These are phyloP conservation scores for Chelonus formosanus DNA, from an alignment of 2,888 invertebrate genomes.

Conservation along the genomic window DNA sequence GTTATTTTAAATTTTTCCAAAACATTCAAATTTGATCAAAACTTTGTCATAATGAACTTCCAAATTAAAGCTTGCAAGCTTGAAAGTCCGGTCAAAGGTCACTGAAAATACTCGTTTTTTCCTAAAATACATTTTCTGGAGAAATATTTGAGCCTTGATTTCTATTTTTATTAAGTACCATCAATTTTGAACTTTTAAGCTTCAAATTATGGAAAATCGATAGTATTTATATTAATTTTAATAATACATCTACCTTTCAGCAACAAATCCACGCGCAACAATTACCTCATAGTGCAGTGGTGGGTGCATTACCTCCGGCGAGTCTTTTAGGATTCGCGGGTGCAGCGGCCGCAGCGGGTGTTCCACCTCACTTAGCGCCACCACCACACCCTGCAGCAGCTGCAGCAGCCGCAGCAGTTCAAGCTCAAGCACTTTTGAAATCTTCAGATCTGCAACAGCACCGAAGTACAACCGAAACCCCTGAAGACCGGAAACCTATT, in stretches of 20 bases:
- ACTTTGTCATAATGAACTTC: too few species aligned
- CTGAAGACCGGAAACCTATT: constrained; percentile 71
- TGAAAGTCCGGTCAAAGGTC: too few species aligned
- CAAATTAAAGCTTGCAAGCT: too few species aligned
- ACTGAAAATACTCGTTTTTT: too few species aligned
- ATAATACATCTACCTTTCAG: constrained; percentile 63
- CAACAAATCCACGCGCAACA: constrained; percentile 93
- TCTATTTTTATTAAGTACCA: too few species aligned
- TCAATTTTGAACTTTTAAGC: too few species aligned
- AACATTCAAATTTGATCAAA: too few species aligned
- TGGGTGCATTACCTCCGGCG: constrained; percentile 66
- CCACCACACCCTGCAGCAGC: constrained; percentile 67
- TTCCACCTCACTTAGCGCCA: constrained; percentile 69
- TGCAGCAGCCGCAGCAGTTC: constrained; percentile 63
- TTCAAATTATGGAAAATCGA: too few species aligned
- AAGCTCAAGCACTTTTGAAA: constrained; percentile 55
- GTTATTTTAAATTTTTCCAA: too few species aligned
- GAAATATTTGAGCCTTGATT: too few species aligned
- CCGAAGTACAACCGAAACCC: constrained; percentile 64
- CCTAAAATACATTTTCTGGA: too few species aligned
- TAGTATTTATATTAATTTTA: too few species aligned
- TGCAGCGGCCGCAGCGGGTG: constrained; percentile 66
- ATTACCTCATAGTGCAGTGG: constrained; percentile 73
- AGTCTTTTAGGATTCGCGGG: constrained; percentile 68
- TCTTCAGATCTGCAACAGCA: constrained; percentile 66